Conservation (phyloP, 2,797 vertebrate species). For the Scolopax rusticola region DNA sequence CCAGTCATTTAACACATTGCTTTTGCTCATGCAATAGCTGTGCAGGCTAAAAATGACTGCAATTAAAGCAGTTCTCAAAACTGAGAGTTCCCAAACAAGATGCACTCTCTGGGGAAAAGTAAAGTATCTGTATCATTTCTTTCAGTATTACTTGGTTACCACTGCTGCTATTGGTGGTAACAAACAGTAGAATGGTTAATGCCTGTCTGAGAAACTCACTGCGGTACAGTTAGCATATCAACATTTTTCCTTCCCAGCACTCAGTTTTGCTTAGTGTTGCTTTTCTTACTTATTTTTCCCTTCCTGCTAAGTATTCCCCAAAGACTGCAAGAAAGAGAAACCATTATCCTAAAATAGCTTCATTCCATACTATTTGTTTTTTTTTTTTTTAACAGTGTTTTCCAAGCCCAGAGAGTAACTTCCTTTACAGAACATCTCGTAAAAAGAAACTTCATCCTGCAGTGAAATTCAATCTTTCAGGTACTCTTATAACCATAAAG, state of each 20-base stretch:
- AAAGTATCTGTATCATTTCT: background rate
- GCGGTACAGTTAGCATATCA: background rate
- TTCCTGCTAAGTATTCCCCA: background rate
- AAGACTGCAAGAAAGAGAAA: background rate
- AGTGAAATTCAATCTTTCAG: background rate
- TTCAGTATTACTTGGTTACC: background rate
- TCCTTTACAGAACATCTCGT: background rate
- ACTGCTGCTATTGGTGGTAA: background rate
- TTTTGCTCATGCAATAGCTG: background rate
- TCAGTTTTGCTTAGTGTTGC: background rate
- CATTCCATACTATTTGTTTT: background rate
- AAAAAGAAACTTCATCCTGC: background rate
- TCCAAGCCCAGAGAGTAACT: background rate
- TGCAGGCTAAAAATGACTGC: background rate
- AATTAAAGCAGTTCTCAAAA: conserved; percentile 7
- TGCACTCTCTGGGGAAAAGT: background rate
- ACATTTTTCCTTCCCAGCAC: background rate
- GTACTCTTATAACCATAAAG: background rate
- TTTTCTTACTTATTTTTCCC: background rate
- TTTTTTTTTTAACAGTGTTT: background rate
- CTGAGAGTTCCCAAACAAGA: background rate
- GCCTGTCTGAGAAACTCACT: background rate
- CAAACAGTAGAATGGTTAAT: background rate
- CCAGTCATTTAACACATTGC: background rate
- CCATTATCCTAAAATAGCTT: background rate